These are phyloP conservation scores for Toxotes lorentzi DNA, from an alignment of 2,797 vertebrate genomes.

Conservation along the genomic window DNA sequence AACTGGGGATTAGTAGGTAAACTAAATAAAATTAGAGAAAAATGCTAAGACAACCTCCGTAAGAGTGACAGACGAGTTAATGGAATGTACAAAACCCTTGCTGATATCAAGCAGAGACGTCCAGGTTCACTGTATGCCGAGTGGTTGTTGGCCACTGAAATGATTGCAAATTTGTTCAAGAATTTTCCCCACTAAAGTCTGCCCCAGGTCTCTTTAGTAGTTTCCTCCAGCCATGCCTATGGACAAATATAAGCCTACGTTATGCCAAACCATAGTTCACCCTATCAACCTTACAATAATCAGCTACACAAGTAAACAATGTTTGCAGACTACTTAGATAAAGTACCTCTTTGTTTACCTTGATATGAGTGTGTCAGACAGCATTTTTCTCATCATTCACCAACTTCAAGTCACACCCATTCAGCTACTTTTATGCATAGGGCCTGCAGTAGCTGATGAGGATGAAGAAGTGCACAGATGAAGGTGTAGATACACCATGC, in stretches of 20 bases:
- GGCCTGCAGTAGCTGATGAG: not conserved
- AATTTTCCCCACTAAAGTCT: not conserved
- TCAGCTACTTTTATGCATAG: not conserved
- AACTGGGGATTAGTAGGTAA: slow-evolving; percentile 33
- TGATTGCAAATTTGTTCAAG: not conserved
- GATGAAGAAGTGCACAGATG: slow-evolving; percentile 15
- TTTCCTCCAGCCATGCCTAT: not conserved
- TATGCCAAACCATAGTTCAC: not conserved
- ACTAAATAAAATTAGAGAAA: slow-evolving; percentile 26
- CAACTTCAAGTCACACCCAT: slow-evolving; percentile 8
- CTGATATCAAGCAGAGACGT: not conserved
- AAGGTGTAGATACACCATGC: slow-evolving; percentile 34
- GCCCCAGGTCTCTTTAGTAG: not conserved
- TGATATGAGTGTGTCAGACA: slow-evolving; percentile 16
- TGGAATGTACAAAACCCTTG: slow-evolving; percentile 15
- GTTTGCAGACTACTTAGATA: slow-evolving; percentile 18
- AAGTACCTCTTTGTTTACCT: slow-evolving; percentile 1
- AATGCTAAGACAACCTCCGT: not conserved
- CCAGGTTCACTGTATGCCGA: not conserved
- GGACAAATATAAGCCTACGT: not conserved
- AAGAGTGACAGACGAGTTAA: not conserved
- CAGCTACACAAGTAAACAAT: not conserved
- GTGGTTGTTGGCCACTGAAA: not conserved
- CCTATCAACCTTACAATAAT: not conserved
- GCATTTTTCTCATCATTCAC: slow-evolving; percentile 22